phyloP scores from a whole-genome alignment of 2,797 vertebrate genomes.

The Erpetoichthys calabaricus region DNA sequence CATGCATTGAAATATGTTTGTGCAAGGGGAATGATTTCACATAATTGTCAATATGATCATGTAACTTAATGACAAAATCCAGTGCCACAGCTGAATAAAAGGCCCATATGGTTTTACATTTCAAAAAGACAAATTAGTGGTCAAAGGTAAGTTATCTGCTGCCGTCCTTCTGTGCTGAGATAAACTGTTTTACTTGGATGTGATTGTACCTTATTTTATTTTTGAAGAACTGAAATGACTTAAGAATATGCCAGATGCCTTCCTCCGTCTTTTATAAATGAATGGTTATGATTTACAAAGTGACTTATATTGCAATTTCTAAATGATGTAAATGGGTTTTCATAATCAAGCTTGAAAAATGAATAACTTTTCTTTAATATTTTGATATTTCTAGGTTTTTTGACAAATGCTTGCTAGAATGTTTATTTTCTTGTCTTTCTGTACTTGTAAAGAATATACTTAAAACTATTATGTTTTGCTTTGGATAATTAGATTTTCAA shows the following conservation, averaged over 20 bases:
- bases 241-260: neutral
- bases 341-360: slow-evolving; percentile 8
- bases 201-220: slow-evolving; percentile 3
- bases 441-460: neutral
- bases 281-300: slow-evolving; percentile 8
- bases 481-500: too few species aligned
- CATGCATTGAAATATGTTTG: slow-evolving; percentile 11
- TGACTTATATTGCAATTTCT: slow-evolving; percentile 5
- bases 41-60: slow-evolving; percentile 8
- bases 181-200: slow-evolving; percentile 14
- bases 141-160: slow-evolving; percentile 32
- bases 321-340: slow-evolving; percentile 8
- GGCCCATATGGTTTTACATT: slow-evolving; percentile 18
- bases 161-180: slow-evolving; percentile 7
- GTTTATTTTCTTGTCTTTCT: slow-evolving; percentile 12
- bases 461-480: neutral
- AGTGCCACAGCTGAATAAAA: slow-evolving; percentile 11
- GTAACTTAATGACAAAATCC: slow-evolving; percentile 10
- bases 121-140: slow-evolving; percentile 17
- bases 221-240: neutral
- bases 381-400: slow-evolving; percentile 9
- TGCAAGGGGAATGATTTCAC: slow-evolving; percentile 18
- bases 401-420: too few species aligned
- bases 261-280: slow-evolving; percentile 3
- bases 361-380: too few species aligned